Base-by-base conservation (phyloP, 2,113 vertebrate species). In the Sciurus niger region DNA sequence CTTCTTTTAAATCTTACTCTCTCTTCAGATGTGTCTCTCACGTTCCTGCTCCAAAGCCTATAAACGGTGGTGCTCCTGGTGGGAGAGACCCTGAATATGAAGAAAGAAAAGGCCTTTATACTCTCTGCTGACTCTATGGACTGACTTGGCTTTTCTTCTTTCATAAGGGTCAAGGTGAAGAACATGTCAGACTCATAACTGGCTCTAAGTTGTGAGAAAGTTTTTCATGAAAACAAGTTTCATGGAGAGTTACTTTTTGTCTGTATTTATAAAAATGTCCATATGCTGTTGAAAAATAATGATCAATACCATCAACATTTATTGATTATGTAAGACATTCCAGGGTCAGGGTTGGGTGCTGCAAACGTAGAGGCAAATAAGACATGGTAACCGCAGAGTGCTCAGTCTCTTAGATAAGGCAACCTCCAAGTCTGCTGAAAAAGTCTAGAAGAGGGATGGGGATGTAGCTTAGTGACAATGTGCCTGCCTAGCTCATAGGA, bases 1-100 rank as follows among this genome's bases (percentile, higher is more conserved):
- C 46, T 94, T 76, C 92, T 87, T 88, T 95, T 91, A 96, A 95
- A 96, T 94, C 78, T 79, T 46, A 82, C 0, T 6, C 30, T 84
- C 76, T 91, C 68, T 90, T 93, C 43, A 70, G 83, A 73, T 43
- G 12, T 16, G 55, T 63, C 88, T 92, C 68, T 92, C 63, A n/a
- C 20, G 1, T 22, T 84, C 55, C 28, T 87, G 55, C 68, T 84
- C 48, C 53, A 58, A 68, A 92, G 37, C 40, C 83, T 65, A 4
- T 46, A 67, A 84, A 72, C 0, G 0, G 60, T 14, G 60, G 60
- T 14, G 60, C 46, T 84, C 30, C 20, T 0, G 17, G 43, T 11
- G 89, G 58, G 70, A 55, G 76, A 68, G 37, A 58, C 83, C 48
- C 18, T 51, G 25, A 12, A 46, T 20, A 18, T 58, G 67, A 80